Conservation (phyloP, 2,797 vertebrate species). For the Buceros bicornis region DNA sequence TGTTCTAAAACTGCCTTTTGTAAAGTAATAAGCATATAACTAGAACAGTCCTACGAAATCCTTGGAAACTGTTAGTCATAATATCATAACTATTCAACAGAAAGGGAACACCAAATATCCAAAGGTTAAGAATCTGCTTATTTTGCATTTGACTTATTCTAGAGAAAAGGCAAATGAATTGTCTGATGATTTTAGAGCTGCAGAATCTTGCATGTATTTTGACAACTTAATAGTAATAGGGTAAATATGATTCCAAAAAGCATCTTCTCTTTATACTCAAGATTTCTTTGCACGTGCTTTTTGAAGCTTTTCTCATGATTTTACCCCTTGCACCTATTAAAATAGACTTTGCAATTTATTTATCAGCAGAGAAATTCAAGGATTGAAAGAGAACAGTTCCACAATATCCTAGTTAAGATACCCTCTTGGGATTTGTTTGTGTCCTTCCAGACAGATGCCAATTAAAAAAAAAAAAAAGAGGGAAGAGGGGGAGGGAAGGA, state of each 20-base stretch:
- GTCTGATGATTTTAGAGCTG: neutral
- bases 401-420: constrained; percentile 51
- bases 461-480: neutral
- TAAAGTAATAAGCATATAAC: neutral
- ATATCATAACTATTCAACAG: neutral
- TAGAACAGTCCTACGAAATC: neutral
- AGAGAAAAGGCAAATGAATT: neutral
- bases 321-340: neutral
- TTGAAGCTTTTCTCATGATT: neutral
- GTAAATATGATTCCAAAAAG: neutral
- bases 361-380: neutral
- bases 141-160: neutral
- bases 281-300: neutral
- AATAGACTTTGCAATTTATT: neutral
- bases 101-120: neutral
- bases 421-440: constrained; percentile 62
- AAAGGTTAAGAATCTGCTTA: neutral
- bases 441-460: constrained; percentile 61
- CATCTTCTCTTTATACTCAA: neutral
- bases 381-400: neutral
- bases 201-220: neutral
- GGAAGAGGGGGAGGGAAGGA: accelerated
- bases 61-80: neutral
- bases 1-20: neutral
- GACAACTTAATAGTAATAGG: neutral